Percentiles rank a stretch among this genome's conserved stretches.
Conservation (phyloP, 2,797 vertebrate species). For the Fistularia commersonii region DNA sequence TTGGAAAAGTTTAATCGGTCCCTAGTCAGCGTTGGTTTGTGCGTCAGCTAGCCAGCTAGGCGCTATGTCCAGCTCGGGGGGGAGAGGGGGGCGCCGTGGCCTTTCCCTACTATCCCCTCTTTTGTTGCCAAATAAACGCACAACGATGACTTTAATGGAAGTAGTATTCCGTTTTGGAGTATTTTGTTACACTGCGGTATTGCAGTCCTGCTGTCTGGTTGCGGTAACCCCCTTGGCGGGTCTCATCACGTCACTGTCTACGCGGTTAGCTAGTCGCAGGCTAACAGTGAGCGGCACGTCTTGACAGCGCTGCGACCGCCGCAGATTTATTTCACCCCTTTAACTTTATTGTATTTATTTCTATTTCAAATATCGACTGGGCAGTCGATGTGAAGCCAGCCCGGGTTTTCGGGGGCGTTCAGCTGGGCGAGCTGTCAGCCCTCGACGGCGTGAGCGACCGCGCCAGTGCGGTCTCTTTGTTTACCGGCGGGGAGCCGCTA, state of each 20-base stretch:
- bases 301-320: background rate
- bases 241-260: background rate
- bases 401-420: too few species aligned
- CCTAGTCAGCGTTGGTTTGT: background rate
- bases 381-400: too few species aligned
- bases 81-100: slow-evolving; percentile 31
- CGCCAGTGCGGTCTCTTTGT: slow-evolving; percentile 11
- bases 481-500: slow-evolving; percentile 2
- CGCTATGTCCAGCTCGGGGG: slow-evolving; percentile 15
- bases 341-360: too few species aligned
- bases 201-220: too few species aligned
- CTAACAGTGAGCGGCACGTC: slow-evolving; percentile 5
- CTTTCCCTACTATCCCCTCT: slow-evolving; percentile 28
- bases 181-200: background rate
- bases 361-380: too few species aligned
- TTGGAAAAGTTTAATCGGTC: background rate
- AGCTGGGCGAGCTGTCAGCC: background rate
- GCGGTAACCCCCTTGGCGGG: too few species aligned
- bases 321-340: too few species aligned
- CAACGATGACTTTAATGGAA: too few species aligned
- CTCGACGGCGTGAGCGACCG: background rate
- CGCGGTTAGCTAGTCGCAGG: slow-evolving; percentile 3
- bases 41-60: slow-evolving; percentile 32
- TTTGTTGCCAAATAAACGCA: slow-evolving; percentile 41
- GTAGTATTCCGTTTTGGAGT: too few species aligned